Base-by-base conservation (phyloP, 2,113 vertebrate genomes). In the Anguilla japonica region DNA sequence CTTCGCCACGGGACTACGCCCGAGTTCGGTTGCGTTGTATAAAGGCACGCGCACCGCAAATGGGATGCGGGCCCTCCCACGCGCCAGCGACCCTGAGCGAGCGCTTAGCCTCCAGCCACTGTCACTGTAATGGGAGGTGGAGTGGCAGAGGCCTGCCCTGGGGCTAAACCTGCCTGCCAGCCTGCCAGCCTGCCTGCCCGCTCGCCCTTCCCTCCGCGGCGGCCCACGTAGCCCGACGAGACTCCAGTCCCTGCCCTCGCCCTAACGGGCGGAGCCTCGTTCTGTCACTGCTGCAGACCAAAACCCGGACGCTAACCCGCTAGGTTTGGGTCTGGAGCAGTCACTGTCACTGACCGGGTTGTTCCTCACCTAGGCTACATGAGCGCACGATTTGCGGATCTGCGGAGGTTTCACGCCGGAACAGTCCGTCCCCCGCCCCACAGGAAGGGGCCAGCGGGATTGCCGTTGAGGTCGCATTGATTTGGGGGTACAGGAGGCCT, bases 221-320 rank as follows among this genome's bases (percentile, higher is more conserved):
- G 86, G 88, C 85, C 90, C 87, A 89, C 87, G 87, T 87, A 78
- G 56, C 87, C 79, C 79, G 87, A 40, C 79, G 79, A 81, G 79
- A 78, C 13, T 83, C 46, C 67, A 34, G 14, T 39, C 14, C 57
- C n/a, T 22, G 20, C 75, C 20, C 53, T 29, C 86, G 3, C 78
- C 87, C 87, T 79, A 88, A 87, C 88, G 87, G 91, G 87, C 89
- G 87, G 87, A 91, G 87, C 91, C 86, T 89, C 88, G 91, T 88
- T 92, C 89, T 93, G 87, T 92, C 91, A 90, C 79, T 71, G 50
- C 50, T 34, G 50, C 50, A n/a, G n/a, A n/a, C n/a, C n/a, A n/a
- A n/a, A n/a, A 53, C 89, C 85, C 53, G 9, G 60, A 41, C 15
- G 60, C 86, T 87, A 87, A 75, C 56, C 5, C 84, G 79, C 67